Percentiles rank a stretch among this genome's conserved stretches.
Conservation (phyloP, 2,113 vertebrate species). For the Apodemus sylvaticus region DNA sequence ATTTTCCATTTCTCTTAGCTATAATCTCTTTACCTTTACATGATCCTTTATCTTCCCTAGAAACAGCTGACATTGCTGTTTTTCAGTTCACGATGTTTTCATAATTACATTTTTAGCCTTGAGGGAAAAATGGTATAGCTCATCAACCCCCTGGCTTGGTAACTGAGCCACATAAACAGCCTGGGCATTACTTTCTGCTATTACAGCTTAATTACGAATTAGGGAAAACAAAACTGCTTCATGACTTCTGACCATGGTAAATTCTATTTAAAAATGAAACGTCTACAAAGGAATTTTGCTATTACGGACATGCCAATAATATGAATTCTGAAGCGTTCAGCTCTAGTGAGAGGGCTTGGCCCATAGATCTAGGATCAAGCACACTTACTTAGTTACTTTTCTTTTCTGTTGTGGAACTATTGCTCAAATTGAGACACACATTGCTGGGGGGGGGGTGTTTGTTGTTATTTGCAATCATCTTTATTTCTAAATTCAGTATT, state of each 20-base stretch:
- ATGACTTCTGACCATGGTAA: conserved; percentile 65
- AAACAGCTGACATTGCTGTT: conserved; percentile 82
- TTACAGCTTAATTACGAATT: conserved; percentile 78
- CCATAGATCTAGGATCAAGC: background rate
- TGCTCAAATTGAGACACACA: background rate
- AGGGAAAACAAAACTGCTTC: conserved; percentile 67
- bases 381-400: background rate
- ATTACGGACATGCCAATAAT: background rate
- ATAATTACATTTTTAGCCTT: conserved; percentile 84
- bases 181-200: conserved; percentile 47
- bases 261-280: conserved; percentile 57
- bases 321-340: background rate
- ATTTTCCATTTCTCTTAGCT: conserved; percentile 73
- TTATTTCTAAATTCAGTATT: conserved; percentile 29
- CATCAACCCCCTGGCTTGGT: conserved; percentile 79
- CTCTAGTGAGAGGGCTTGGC: background rate
- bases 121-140: conserved; percentile 78
- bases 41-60: conserved; percentile 79
- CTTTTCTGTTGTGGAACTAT: background rate
- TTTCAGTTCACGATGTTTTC: conserved; percentile 80
- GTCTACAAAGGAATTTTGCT: conserved; percentile 26
- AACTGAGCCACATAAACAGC: conserved; percentile 61
- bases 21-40: conserved; percentile 81
- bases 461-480: background rate
- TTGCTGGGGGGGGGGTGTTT: background rate